Evolutionary conservation across 2,113 vertebrate species (phyloP).

Genomic region (Sula dactylatra): DNA sequence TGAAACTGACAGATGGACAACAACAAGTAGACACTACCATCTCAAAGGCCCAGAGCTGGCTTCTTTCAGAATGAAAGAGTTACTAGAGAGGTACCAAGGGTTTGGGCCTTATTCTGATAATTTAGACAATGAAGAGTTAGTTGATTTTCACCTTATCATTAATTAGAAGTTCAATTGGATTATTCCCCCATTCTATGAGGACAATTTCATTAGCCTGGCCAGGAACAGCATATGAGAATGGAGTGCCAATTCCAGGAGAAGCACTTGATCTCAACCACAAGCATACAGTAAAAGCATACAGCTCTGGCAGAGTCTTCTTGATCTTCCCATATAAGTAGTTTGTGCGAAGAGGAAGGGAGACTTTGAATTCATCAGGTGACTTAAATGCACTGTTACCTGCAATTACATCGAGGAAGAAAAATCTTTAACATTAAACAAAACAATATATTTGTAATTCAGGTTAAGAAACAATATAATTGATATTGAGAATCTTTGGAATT

Average conservation of each 20-base stretch:
- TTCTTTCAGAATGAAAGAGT: background rate
- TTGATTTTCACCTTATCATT: conserved; percentile 88
- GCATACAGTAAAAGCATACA: conserved; percentile 95
- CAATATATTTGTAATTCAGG: background rate
- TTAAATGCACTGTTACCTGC: conserved; percentile 93
- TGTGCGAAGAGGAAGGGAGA: conserved; percentile 92
- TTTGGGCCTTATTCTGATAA: background rate
- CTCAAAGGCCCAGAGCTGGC: background rate
- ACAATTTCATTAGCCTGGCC: conserved; percentile 98
- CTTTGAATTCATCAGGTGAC: conserved; percentile 94
- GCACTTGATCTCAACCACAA: conserved; percentile 96
- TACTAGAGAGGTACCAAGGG: background rate
- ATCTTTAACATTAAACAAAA: background rate
- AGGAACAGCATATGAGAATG: conserved; percentile 93
- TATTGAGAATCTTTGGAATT: background rate
- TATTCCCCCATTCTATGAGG: conserved; percentile 97
- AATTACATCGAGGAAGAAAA: background rate
- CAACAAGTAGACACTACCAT: background rate
- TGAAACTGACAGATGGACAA: background rate
- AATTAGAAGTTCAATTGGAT: conserved; percentile 94
- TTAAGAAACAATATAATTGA: background rate
- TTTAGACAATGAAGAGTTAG: accelerated
- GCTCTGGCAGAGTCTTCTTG: conserved; percentile 94
- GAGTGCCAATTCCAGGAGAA: conserved; percentile 92
- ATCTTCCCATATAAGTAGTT: conserved; percentile 96